Evolutionary conservation across 1,140 invertebrate genomes (phyloP).

Genomic region (Penaeus indicus): DNA sequence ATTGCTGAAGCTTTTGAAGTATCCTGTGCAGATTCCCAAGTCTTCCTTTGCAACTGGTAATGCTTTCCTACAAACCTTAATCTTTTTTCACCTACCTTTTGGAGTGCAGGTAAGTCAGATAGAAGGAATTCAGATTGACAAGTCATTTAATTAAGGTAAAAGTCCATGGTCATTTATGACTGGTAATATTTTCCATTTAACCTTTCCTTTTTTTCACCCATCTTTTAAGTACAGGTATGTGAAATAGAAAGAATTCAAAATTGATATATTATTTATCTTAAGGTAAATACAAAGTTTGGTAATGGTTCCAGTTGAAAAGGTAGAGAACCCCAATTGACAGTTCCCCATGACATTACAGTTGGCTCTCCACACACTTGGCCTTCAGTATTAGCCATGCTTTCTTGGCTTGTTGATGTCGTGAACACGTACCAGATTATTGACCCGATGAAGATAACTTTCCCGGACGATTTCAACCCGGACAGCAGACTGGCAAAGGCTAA

Average conservation of each 20-base stretch:
- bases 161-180: background rate
- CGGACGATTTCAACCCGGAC: conserved; percentile 17
- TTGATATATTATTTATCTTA: no score
- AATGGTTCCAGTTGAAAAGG: background rate
- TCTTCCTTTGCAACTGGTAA: conserved; percentile 60
- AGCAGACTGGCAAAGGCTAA: conserved; percentile 16
- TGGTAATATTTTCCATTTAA: background rate
- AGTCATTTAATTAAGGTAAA: no score
- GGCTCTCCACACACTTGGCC: conserved; percentile 58
- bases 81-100: background rate
- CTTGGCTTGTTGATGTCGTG: conserved; percentile 35
- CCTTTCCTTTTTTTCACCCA: no score
- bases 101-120: background rate
- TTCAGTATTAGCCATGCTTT: conserved; percentile 31
- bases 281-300: no score
- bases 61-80: background rate
- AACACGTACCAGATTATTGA: background rate
- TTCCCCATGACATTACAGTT: conserved; percentile 34
- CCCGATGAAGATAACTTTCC: conserved; percentile 1
- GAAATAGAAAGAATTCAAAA: no score
- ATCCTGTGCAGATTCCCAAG: conserved; percentile 58
- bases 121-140: no score
- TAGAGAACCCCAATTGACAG: background rate
- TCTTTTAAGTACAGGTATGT: no score
- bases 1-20: conserved; percentile 45